A percentile compares a stretch with the other conserved stretches of the same genome.
Evolutionary conservation across 2,888 invertebrate species (phyloP).

Genomic region (Drosophila neotestacea): DNA sequence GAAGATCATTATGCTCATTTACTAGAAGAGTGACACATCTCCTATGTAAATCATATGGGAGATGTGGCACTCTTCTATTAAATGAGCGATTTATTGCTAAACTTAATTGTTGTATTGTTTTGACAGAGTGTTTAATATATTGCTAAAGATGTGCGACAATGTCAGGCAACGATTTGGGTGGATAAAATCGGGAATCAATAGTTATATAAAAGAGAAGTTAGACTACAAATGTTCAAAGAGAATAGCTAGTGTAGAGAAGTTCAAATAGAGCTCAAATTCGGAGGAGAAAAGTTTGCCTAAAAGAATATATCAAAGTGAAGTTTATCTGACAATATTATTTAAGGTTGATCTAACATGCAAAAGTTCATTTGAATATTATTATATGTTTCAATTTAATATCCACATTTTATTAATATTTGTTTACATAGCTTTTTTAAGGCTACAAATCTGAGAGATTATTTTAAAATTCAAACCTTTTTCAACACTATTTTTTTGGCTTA

Average conservation of each 20-base stretch:
- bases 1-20: neutral
- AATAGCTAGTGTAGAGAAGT: neutral
- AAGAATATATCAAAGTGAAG: neutral
- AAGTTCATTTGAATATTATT: too few relatives aligned
- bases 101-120: conserved; percentile 6
- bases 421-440: neutral
- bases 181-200: neutral
- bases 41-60: too few relatives aligned
- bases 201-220: neutral
- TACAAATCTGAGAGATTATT: neutral
- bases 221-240: neutral
- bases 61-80: too few relatives aligned
- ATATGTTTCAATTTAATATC: neutral
- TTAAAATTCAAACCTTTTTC: too few relatives aligned
- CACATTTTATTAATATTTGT: neutral
- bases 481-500: neutral
- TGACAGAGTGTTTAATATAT: neutral
- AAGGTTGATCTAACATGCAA: too few relatives aligned
- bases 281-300: neutral
- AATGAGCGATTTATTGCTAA: neutral
- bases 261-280: neutral
- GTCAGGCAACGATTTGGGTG: neutral
- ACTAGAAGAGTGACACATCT: too few relatives aligned
- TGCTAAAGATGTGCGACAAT: neutral
- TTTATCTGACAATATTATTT: neutral